These are phyloP conservation scores for Toxotes lorentzi DNA, from an alignment of 2,797 vertebrate species.

Conservation along the genomic window DNA sequence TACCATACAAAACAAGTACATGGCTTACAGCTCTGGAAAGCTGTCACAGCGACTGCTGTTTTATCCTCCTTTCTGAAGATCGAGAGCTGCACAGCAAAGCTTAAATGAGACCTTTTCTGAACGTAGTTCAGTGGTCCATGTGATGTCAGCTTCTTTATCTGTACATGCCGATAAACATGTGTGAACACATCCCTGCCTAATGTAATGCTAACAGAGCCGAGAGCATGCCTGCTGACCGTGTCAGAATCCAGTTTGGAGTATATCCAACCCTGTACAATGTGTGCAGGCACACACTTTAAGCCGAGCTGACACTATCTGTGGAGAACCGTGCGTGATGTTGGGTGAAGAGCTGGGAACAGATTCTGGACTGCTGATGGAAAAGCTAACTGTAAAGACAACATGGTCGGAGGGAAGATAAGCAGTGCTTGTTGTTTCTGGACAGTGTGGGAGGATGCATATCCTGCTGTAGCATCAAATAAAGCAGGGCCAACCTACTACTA, in stretches of 20 bases:
- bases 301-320: neutral
- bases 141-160: too few relatives aligned
- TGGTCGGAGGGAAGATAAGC: neutral
- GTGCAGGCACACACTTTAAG: neutral
- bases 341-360: neutral
- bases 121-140: too few relatives aligned
- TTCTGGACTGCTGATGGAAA: neutral
- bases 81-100: too few relatives aligned
- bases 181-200: neutral
- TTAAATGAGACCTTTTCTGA: too few relatives aligned
- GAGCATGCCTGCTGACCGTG: neutral
- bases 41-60: too few relatives aligned
- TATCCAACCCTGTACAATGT: neutral
- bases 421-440: constrained; percentile 4
- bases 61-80: too few relatives aligned
- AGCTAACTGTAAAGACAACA: constrained; percentile 5
- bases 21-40: too few relatives aligned
- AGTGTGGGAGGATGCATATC: neutral
- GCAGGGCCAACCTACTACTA: neutral
- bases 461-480: neutral
- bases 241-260: neutral
- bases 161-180: neutral
- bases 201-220: too few relatives aligned
- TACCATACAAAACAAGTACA: too few relatives aligned
- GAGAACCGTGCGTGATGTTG: neutral